Evolutionary conservation across 2,888 invertebrate genomes (phyloP), one percentile per base, ranked within the genome.

Genomic region (Habroteleia sp.): DNA sequence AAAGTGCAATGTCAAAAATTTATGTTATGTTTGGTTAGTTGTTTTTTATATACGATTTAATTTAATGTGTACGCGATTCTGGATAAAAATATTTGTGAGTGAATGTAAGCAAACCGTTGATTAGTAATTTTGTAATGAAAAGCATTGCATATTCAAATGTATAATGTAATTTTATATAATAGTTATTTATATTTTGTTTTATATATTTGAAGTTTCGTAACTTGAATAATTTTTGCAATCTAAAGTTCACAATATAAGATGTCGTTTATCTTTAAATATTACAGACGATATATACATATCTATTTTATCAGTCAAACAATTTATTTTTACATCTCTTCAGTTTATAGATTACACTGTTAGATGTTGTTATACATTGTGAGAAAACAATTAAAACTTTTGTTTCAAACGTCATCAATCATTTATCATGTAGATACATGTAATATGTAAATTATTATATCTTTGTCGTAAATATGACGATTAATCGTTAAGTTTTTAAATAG

Each of bases 391-490:
- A 4, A 20, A 20, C n/a, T n/a, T n/a, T n/a, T n/a, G n/a, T n/a
- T n/a, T n/a, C n/a, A n/a, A n/a, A n/a, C n/a, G n/a, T n/a, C n/a
- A n/a, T n/a, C n/a, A n/a, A n/a, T n/a, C n/a, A n/a, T n/a, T n/a
- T n/a, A n/a, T n/a, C 6, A 37, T 37, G 14, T 7, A 37, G 4
- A 14, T 39, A 8, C 1, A 39, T 20, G 8, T 8, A 39, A 16
- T 20, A 39, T 39, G 17, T 39, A 8, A 39, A 17, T 39, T 39
- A 1, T 8, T 20, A 1, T 39, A 39, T 8, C n/a, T 39, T 39
- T 39, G 39, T 20, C 20, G 8, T 39, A 1, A 10, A 3, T 2
- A 6, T 8, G 0, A 39, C 20, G 39, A 39, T 20, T 39, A 17
- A 39, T 39, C 39, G 1, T 17, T n/a, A 3, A 17, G 1, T 20